Evolutionary conservation across 2,888 invertebrate genomes (phyloP).

Genomic region (Nymphalis urticae): DNA sequence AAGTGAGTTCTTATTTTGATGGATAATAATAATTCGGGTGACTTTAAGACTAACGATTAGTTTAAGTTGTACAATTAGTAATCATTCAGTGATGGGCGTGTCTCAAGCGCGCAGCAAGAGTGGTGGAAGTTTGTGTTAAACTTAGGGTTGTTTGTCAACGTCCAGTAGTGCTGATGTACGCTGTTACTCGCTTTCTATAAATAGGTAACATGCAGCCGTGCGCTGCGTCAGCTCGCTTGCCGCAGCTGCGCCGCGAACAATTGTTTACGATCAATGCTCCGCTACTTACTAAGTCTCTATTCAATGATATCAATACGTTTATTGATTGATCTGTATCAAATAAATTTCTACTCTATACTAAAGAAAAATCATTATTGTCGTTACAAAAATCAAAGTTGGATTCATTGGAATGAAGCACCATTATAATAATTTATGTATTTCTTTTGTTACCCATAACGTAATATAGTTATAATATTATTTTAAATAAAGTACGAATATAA

Average conservation of each 20-base stretch:
- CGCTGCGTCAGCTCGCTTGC: conserved; percentile 49
- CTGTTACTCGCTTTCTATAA: conserved; percentile 59
- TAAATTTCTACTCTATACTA: not conserved
- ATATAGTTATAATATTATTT: too few relatives aligned
- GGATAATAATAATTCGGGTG: not conserved
- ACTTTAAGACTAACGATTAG: too few relatives aligned
- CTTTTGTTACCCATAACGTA: too few relatives aligned
- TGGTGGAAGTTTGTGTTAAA: conserved; percentile 51
- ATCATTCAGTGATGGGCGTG: conserved; percentile 22
- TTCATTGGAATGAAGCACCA: too few relatives aligned
- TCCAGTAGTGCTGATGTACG: conserved; percentile 59
- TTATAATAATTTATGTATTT: too few relatives aligned
- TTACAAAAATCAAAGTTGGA: too few relatives aligned
- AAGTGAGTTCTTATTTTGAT: not conserved
- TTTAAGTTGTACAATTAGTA: conserved; percentile 16
- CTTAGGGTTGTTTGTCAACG: conserved; percentile 72
- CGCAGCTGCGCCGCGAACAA: conserved; percentile 34
- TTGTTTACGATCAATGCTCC: conserved; percentile 35
- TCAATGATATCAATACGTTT: conserved; percentile 34
- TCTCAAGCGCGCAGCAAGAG: conserved; percentile 12
- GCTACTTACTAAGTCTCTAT: conserved; percentile 23
- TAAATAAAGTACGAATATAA: too few relatives aligned
- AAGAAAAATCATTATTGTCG: not conserved
- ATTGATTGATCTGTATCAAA: conserved; percentile 29
- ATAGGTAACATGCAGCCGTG: conserved; percentile 61